Evolutionary conservation across 2,797 vertebrate species (phyloP).

Genomic region (Pachyuromys duprasi): DNA sequence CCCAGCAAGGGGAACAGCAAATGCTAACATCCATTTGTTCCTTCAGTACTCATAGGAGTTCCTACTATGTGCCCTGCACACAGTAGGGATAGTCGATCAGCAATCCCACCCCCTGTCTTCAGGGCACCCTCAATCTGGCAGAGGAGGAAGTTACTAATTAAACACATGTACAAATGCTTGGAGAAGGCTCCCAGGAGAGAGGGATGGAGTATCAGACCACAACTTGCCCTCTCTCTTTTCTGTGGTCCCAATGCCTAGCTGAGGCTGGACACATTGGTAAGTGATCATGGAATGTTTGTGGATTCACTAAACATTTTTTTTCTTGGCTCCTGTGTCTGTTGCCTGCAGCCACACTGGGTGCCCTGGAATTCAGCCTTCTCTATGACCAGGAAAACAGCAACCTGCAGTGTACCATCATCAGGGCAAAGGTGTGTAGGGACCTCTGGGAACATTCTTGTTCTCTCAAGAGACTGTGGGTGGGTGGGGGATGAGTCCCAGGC

Average conservation of each 20-base stretch:
- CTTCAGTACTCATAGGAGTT: neutral
- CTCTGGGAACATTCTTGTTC: neutral
- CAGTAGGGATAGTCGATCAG: neutral
- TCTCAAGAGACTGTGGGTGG: neutral
- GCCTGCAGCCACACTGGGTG: constrained; percentile 93
- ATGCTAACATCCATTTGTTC: neutral
- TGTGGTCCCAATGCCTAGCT: neutral
- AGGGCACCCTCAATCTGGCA: fast-evolving
- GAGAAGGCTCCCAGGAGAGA: neutral
- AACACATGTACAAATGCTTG: no score
- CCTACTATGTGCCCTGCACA: neutral
- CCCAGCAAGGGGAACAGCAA: neutral
- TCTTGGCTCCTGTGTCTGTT: constrained; percentile 1
- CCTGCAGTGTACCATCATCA: constrained; percentile 93
- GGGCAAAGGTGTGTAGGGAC: constrained; percentile 92
- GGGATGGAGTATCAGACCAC: neutral
- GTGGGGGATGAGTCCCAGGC: neutral
- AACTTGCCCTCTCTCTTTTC: neutral
- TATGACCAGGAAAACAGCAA: constrained; percentile 93
- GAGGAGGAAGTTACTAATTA: neutral
- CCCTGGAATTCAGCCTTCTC: constrained; percentile 95
- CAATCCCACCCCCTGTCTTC: neutral
- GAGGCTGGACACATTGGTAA: neutral
- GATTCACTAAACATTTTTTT: constrained; percentile 16
- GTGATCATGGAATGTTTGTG: neutral